Base-by-base conservation (phyloP, 2,113 vertebrate genomes). In the Microtus montanus region DNA sequence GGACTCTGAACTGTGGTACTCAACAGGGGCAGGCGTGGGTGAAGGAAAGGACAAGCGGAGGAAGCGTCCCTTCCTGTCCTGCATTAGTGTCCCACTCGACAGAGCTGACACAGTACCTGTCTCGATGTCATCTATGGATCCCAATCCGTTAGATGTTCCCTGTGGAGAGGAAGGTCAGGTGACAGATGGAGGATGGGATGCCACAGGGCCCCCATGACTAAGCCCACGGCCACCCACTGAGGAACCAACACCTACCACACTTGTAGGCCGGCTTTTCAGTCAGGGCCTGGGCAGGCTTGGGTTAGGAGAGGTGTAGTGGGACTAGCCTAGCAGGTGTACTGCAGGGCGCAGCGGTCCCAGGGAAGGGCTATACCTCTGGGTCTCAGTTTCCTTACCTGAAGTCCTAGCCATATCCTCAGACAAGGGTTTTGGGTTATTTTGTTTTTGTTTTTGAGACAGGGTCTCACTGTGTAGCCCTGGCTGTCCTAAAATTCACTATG, bases 111-210 rank as follows among this genome's bases (percentile, higher is more conserved):
- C 92, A 97, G 94, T 97, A 99, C 99, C 99, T 99, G 99, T 98
- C 98, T 99, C 98, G 0, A 98, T 98, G 93, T 98, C 97, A 97
- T 98, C 98, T 96, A 99, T 98, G 17, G 98, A 98, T 44, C 98
- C 98, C 87, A 98, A 94, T 86, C 98, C 98, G 77, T 99, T 99
- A 92, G 98, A 98, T 78, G 98, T 92, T 96, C 98, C 98, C 99
- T 99, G 97, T 22, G 97, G 93, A 96, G 84, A 96, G 24, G 28
- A 93, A 38, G 26, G 61, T 93, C 61, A 82, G 79, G 71, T 61
- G 17, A 89, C 44, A 3, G 3, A 26, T 38, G 28, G 0, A 2
- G 47, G 63, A 44, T 11, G 2, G 63, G 33, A 38, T 47, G 52
- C 52, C 61, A 4, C 0, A 12, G 49, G 8, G 73, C 28, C 66